phyloP scores from a whole-genome alignment of 2,113 vertebrate species.

The Progne subis region DNA sequence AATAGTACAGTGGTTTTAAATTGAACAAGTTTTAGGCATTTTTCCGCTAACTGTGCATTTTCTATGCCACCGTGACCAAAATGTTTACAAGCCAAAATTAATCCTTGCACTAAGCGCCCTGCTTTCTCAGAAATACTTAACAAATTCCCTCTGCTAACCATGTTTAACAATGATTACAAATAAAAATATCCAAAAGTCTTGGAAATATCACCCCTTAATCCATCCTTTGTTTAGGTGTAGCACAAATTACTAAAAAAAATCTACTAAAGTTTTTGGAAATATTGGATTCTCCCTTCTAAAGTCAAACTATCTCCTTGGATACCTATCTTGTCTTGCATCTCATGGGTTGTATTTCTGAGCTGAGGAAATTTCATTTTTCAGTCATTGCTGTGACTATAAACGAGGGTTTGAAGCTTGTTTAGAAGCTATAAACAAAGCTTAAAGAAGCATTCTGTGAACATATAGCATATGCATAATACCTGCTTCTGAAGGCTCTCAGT shows the following conservation, averaged over 20 bases:
- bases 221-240: not conserved
- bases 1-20: not conserved
- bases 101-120: not conserved
- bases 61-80: not conserved
- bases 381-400: not conserved
- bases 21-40: not conserved
- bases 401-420: not conserved
- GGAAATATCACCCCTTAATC: not conserved
- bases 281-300: not conserved
- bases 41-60: not conserved
- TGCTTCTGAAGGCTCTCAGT: not conserved
- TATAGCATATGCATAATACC: not conserved
- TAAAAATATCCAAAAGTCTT: not conserved
- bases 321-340: not conserved
- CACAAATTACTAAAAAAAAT: not conserved
- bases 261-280: not conserved
- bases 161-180: not conserved
- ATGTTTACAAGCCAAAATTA: not conserved
- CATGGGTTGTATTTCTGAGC: not conserved
- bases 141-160: not conserved
- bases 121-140: not conserved
- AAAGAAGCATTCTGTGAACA: not conserved
- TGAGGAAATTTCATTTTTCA: not conserved
- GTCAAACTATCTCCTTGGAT: not conserved
- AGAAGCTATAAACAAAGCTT: not conserved